Conservation (phyloP, 2,113 vertebrate genomes). For the Balaeniceps rex region DNA sequence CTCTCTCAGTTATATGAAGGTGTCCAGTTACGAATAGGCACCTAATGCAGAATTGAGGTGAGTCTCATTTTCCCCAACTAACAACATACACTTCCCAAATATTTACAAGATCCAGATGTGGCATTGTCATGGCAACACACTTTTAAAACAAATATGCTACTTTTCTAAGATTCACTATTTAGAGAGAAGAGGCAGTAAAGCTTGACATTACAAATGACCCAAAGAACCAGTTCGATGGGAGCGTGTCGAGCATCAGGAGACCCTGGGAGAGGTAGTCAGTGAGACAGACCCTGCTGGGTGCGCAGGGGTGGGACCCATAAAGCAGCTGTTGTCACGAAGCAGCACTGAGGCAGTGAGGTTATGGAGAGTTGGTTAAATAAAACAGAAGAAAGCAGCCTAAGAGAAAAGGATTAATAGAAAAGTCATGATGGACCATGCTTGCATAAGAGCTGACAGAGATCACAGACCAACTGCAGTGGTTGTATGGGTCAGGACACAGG, state of each 20-base stretch:
- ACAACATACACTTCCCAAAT: neutral
- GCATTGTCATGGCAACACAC: neutral
- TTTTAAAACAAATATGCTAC: neutral
- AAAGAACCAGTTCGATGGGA: neutral
- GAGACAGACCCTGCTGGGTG: neutral
- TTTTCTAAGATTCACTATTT: neutral
- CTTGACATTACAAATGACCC: neutral
- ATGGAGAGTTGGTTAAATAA: neutral
- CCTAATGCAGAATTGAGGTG: too few species aligned
- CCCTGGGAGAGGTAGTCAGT: neutral
- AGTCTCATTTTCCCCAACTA: neutral
- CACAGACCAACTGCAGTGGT: neutral
- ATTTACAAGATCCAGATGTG: neutral
- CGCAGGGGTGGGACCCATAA: neutral
- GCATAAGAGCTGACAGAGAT: neutral
- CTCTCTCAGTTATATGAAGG: neutral
- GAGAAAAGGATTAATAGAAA: neutral
- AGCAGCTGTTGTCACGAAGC: fast-evolving
- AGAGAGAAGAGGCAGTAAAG: neutral
- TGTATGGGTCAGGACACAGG: neutral
- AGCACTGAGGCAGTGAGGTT: neutral
- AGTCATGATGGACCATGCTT: neutral
- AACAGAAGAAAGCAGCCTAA: neutral
- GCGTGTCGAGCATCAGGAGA: neutral
- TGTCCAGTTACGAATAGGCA: neutral